Conservation (phyloP, 2,113 vertebrate species). For the Circaetus gallicus region DNA sequence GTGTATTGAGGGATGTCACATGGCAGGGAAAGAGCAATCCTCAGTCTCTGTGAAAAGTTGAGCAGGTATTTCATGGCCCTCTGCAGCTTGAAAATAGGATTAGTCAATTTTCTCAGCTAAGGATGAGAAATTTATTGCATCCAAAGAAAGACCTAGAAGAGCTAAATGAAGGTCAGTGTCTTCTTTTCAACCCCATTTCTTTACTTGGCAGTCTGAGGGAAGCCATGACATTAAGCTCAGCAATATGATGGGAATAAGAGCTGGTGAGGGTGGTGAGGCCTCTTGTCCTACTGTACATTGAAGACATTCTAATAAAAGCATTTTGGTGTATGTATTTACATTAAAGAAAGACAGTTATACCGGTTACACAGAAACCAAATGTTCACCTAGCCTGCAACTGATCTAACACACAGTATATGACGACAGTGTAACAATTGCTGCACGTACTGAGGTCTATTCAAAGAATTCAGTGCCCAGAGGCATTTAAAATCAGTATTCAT, state of each 20-base stretch:
- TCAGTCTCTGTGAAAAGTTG: not conserved
- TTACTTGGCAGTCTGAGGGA: not conserved
- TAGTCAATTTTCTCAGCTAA: not conserved
- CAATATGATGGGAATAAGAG: not conserved
- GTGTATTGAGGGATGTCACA: not conserved
- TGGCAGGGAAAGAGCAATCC: not conserved
- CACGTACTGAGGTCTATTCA: not conserved
- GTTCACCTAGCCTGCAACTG: not conserved
- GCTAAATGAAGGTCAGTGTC: not conserved
- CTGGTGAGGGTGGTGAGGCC: not conserved
- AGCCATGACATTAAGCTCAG: not conserved
- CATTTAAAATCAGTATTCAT: not conserved
- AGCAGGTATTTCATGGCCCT: not conserved
- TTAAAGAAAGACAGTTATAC: not conserved
- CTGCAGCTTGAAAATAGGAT: not conserved
- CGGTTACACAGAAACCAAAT: not conserved
- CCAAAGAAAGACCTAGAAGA: not conserved
- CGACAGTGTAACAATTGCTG: not conserved
- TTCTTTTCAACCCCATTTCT: not conserved
- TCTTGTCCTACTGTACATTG: not conserved
- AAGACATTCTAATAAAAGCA: not conserved
- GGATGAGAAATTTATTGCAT: not conserved
- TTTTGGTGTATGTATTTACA: not conserved
- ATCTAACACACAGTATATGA: not conserved
- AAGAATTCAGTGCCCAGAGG: not conserved